Evolutionary conservation across 2,797 vertebrate genomes (phyloP).

Genomic region (Emys orbicularis): DNA sequence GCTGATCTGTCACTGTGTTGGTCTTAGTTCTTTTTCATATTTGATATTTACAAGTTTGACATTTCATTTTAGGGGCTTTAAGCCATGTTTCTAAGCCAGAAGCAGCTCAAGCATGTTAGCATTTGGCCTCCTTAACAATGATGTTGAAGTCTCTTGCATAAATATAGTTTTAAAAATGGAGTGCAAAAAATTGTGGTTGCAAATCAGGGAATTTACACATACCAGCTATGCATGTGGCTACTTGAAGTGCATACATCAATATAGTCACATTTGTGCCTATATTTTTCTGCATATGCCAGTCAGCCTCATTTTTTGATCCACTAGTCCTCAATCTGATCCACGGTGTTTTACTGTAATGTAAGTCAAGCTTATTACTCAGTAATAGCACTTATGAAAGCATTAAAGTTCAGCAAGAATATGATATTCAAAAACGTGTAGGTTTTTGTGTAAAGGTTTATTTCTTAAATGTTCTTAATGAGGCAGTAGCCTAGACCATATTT

Average conservation of each 20-base stretch:
- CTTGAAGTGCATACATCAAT: neutral
- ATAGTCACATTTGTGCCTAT: neutral
- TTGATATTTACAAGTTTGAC: neutral
- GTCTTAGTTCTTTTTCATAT: neutral
- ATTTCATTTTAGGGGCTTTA: neutral
- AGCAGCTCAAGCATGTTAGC: neutral
- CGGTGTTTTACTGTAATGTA: neutral
- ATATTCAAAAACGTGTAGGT: neutral
- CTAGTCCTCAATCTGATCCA: neutral
- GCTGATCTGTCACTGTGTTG: neutral
- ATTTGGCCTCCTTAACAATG: neutral
- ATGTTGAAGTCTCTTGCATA: neutral
- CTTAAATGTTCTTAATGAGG: neutral
- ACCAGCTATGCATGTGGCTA: neutral
- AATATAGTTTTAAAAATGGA: neutral
- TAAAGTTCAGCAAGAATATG: neutral
- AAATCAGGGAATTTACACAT: rapidly evolving
- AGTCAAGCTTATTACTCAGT: neutral
- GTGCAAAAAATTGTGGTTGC: neutral
- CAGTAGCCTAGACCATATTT: neutral
- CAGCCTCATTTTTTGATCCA: neutral
- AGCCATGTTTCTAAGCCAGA: neutral
- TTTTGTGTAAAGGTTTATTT: neutral
- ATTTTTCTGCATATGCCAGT: neutral
- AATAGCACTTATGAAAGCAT: neutral